Percentiles rank a stretch among this genome's conserved stretches.
These are phyloP conservation scores for Corydoras sp. DNA, from an alignment of 2,113 vertebrate species.

Conservation along the genomic window DNA sequence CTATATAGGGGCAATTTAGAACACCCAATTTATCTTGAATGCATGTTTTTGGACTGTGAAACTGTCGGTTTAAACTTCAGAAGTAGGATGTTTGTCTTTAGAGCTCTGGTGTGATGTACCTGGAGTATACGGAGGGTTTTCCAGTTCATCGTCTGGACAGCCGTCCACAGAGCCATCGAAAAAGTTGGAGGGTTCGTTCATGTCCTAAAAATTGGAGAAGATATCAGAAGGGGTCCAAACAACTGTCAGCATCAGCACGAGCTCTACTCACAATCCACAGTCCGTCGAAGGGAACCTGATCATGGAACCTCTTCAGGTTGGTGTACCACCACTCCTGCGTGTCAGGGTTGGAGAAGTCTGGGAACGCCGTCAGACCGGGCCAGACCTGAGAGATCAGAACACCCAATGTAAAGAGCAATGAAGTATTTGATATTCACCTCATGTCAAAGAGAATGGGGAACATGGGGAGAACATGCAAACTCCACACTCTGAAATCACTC, in stretches of 20 bases:
- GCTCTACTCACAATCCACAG: slow-evolving; percentile 63
- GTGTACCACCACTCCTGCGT: slow-evolving; percentile 82
- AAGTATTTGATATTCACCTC: no score
- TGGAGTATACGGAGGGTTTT: slow-evolving; percentile 76
- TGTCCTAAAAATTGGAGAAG: slow-evolving; percentile 64
- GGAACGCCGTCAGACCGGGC: slow-evolving; percentile 79
- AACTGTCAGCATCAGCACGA: no score
- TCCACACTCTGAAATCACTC: background rate
- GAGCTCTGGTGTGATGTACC: slow-evolving; percentile 60
- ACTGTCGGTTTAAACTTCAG: no score
- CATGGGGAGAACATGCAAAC: background rate
- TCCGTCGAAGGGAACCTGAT: slow-evolving; percentile 73
- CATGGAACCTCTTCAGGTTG: slow-evolving; percentile 71
- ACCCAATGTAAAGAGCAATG: background rate
- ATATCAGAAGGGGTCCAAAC: background rate
- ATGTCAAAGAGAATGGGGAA: no score
- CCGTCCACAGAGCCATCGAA: slow-evolving; percentile 75
- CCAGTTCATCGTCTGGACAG: slow-evolving; percentile 68
- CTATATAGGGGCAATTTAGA: slow-evolving; percentile 45
- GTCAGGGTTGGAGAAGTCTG: slow-evolving; percentile 75
- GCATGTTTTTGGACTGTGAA: no score
- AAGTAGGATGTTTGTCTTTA: slow-evolving; percentile 29
- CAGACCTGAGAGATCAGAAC: slow-evolving; percentile 67
- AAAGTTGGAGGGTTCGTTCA: slow-evolving; percentile 87
- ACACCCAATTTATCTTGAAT: no score